Evolutionary conservation across 2,113 vertebrate species (phyloP), one percentile per base, ranked within the genome.

Genomic region (Pavo muticus): DNA sequence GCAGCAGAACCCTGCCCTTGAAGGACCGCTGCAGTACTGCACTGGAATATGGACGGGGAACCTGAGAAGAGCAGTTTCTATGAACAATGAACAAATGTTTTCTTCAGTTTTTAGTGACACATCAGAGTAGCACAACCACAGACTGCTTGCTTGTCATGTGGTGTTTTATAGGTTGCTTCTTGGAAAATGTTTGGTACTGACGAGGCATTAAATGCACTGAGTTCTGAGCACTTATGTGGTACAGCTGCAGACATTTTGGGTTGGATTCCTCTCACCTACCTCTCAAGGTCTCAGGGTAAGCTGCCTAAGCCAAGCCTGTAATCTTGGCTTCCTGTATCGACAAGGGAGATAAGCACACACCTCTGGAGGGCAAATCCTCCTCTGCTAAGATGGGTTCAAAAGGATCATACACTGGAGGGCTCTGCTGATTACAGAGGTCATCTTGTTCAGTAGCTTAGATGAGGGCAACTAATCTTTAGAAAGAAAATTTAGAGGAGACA

Each of bases 201-300:
- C 73, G 45, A 56, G n/a, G 57, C 77, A 88, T 81, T 67, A n/a
- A 37, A 70, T 91, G 95, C 91, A 35, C 69, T 84, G 42, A 13
- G 64, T 9, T 57, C 16, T 44, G 59, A 79, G 52, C 76, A 93
- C 92, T 86, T 63, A 50, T 17, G 30, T 6, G 29, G 77, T 60
- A 61, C 48, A 85, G 44, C 76, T 88, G 79, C 90, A 75, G 72
- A 74, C 1, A 9, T 27, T 84, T 39, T n/a, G 65, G 84, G 10
- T 30, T 70, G 59, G 40, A 83, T 65, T 83, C 64, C 52, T 21
- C 56, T 91, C 59, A 24, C 50, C 76, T 60, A 9, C 52, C 35
- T 50, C 67, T 63, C 47, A 48, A 70, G 64, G 50, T 77, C 63
- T 92, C 40, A 11, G 0, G 1, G 45, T 32, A 81, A 91, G 56